Base-by-base conservation (phyloP, 2,888 invertebrate genomes). In the Achlya flavicornis region DNA sequence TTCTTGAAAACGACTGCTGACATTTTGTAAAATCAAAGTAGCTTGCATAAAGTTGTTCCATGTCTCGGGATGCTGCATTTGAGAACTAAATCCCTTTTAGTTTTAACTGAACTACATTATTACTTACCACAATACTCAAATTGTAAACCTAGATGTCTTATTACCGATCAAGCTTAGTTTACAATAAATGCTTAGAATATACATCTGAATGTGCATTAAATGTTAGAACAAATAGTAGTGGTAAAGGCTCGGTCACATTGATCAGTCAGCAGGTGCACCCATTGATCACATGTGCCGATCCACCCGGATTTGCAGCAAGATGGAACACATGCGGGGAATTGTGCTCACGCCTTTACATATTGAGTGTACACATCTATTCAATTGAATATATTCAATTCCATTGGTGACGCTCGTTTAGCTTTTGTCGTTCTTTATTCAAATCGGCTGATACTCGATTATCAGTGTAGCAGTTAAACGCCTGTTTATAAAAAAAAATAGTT, bases 181-280 rank as follows among this genome's bases (percentile, higher is more conserved):
- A 38, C 8, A 8, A 38, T 38, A 8, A 38, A 10, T 10, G 38
- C 38, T 38, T 26, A 10, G 38, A 35, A 7, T 5, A 8, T 10
- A 38, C 38, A 38, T 38, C 10, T 38, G 8, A 3, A 2, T 10
- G 38, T 38, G 38, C 7, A 10, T 38, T 38, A 38, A 10, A 38
- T 38, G 38, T 14, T 1, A 53, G 53, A 53, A 53, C 10, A 19
- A 38, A 59, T 16, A 19, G n/a, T 33, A 12, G 35, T 59, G 32
- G 58, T n/a, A 14, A 16, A 6, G 33, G 12, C n/a, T 33, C 58
- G 35, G 35, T 16, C 10, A 38, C 35, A 59, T 33, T 38, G 58
- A 38, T 38, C 58, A 38, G 35, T 35, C 58, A 35, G 35, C 58
- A 59, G 58, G 58, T 59, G 58, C 58, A 19, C 16, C 58, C 58